Conservation (phyloP, 2,888 invertebrate genomes). For the Hirudinaria manillensis region DNA sequence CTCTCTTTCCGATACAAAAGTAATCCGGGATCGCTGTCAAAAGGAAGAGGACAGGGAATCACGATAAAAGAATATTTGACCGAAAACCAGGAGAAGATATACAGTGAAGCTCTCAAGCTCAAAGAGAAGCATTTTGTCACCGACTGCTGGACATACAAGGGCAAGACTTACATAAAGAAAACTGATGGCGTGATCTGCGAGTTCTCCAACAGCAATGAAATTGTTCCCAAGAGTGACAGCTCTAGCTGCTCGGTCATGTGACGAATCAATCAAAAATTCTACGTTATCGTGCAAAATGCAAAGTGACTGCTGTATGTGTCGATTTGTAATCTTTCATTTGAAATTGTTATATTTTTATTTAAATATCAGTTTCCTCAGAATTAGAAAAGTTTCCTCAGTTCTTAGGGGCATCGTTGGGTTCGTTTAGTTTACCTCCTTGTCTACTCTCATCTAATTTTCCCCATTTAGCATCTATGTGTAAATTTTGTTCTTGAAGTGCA, state of each 20-base stretch:
- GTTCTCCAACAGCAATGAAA: slow-evolving; percentile 23
- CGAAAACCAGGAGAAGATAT: slow-evolving; percentile 26
- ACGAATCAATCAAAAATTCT: not conserved
- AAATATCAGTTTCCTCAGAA: too few relatives aligned
- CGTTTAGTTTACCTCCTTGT: too few relatives aligned
- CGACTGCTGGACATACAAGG: slow-evolving; percentile 33
- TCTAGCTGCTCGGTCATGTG: not conserved
- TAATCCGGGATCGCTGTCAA: slow-evolving; percentile 7
- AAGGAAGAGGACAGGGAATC: slow-evolving; percentile 29
- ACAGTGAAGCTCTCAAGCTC: slow-evolving; percentile 23
- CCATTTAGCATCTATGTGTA: too few relatives aligned
- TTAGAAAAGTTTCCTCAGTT: too few relatives aligned
- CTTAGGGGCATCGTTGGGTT: too few relatives aligned
- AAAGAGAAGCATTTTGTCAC: slow-evolving; percentile 28
- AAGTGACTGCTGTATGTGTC: too few relatives aligned
- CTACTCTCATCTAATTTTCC: too few relatives aligned
- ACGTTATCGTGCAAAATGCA: too few relatives aligned
- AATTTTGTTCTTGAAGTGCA: too few relatives aligned
- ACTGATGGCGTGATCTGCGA: slow-evolving; percentile 25
- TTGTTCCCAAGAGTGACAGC: slow-evolving; percentile 7
- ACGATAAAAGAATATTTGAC: slow-evolving; percentile 31
- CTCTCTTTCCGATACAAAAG: slow-evolving; percentile 24
- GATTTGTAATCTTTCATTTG: too few relatives aligned
- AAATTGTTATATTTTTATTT: too few relatives aligned
- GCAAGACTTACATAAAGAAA: slow-evolving; percentile 28